Base-by-base conservation (phyloP, 2,113 vertebrate genomes). In the Eurypyga helias region DNA sequence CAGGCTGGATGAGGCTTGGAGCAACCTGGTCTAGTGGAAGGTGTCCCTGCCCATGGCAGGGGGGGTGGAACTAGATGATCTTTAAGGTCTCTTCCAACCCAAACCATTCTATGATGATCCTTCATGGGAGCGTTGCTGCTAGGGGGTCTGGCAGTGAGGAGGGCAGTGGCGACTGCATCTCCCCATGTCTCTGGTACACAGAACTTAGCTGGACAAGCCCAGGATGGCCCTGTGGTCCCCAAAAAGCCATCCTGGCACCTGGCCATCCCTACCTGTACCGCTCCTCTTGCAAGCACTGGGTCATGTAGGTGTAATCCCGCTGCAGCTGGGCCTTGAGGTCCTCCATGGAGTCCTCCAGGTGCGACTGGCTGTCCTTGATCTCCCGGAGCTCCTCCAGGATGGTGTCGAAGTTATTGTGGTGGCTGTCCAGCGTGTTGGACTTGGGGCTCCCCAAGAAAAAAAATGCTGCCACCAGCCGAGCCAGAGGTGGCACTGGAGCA, bases 241-340 rank as follows among this genome's bases (percentile, higher is more conserved):
- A 13, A 29, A 58, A 7, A 70, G 34, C 57, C 83, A 25, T 46
- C 48, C 6, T 1, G 2, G 6, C 18, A 7, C 49, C 31, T 3
- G 0, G n/a, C n/a, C 4, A 1, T 7, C 60, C 96, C 75, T 69
- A 99, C 99, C 99, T 99, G 98, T 99, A 99, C 70, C 98, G 98
- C 94, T 99, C 99, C 93, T 99, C 99, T 78, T 99, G 99, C 97
- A 99, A 96, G 96, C 99, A 99, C 98, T 99, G 99, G 0, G 99
- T 99, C 99, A 99, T 99, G 98, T 99, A 99, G 93, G 98, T 98
- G 97, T 99, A 99, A 97, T 99, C 99, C 41, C 99, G 97, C 97
- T 99, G 99, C 89, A 99, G 98, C 96, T 99, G 99, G 0, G 98
- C 98, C 97, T 99, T 99, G 97, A 99, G 98, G 97, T 99, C 99